phyloP scores from a whole-genome alignment of 1,140 invertebrate genomes.

The Drosophila miranda region DNA sequence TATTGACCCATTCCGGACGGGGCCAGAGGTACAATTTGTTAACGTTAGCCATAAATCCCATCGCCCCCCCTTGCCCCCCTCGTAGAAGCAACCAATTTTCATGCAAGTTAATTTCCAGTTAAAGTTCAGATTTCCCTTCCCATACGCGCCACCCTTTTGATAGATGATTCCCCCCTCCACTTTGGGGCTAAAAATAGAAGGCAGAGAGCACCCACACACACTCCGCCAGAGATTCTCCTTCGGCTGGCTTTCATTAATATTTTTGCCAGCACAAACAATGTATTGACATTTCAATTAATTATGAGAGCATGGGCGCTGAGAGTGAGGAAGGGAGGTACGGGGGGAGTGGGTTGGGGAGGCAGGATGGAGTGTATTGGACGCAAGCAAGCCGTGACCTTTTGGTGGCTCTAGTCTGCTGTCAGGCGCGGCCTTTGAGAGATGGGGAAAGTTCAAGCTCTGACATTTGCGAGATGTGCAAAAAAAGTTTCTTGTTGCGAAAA shows the following conservation, averaged over 20 bases:
- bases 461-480: constrained; percentile 34
- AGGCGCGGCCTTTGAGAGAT: constrained; percentile 16
- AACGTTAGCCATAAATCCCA: constrained; percentile 55
- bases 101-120: constrained; percentile 75
- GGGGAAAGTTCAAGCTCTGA: constrained; percentile 20
- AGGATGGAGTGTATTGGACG: constrained; percentile 22
- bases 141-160: constrained; percentile 49
- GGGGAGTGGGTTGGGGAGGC: constrained; percentile 6
- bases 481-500: constrained; percentile 1
- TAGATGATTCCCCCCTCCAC: constrained; percentile 56
- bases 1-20: constrained; percentile 60
- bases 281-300: constrained; percentile 81
- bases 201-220: constrained; percentile 18
- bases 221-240: neutral
- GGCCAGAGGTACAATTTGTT: constrained; percentile 57
- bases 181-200: constrained; percentile 53
- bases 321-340: neutral
- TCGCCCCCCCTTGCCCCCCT: neutral
- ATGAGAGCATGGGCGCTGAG: constrained; percentile 16
- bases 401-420: constrained; percentile 3
- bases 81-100: constrained; percentile 45
- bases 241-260: constrained; percentile 61
- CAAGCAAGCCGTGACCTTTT: constrained; percentile 62
- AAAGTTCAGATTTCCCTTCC: constrained; percentile 55
- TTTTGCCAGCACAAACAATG: constrained; percentile 63